Base-by-base conservation (phyloP, 37 sponge, comb jelly and placozoan genomes). In the Bolinopsis microptera region DNA sequence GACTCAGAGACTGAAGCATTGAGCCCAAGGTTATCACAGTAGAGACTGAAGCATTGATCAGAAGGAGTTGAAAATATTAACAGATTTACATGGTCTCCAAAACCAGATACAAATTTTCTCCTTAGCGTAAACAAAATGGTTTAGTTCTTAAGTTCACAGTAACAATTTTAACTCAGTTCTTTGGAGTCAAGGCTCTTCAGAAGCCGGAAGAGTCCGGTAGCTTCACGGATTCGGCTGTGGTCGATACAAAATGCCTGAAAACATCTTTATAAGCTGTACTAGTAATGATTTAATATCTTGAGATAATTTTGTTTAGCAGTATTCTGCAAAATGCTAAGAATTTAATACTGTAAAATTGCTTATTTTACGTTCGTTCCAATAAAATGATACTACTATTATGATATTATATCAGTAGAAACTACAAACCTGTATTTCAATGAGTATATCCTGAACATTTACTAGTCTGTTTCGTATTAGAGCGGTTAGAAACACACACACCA, bases 401-500 rank as follows among this genome's bases (percentile, higher is more conserved):
- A n/a, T n/a, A n/a, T n/a, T n/a, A n/a, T n/a, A n/a, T n/a, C n/a
- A n/a, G n/a, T n/a, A n/a, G n/a, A n/a, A n/a, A n/a, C n/a, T 13
- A 82, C 90, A 16, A 38, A 86, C 90, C 90, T 86, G 90, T 86
- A 86, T 86, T 38, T 86, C 90, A 86, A 86, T 86, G 61, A 86
- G 90, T 2, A 86, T 86, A 39, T 86, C 90, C 90, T 86, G 90
- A n/a, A 86, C 90, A 34, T 86, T 86, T 0, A 86, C 90, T 2
- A 86, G 90, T 27, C 90, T 2, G 94, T 98, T 98, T 61, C 99
- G 95, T 0, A 98, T 98, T 28, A 98, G 96, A 68, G 97, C 97
- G 72, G 97, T 97, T 36, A 98, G 93, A 69, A 98, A 98, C 69
- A 98, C 99, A 93, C 99, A 98, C 1, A 97, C 90, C 0, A 86